Evolutionary conservation across 2,888 invertebrate genomes (phyloP).

Genomic region (Amblyjoppa proteus): DNA sequence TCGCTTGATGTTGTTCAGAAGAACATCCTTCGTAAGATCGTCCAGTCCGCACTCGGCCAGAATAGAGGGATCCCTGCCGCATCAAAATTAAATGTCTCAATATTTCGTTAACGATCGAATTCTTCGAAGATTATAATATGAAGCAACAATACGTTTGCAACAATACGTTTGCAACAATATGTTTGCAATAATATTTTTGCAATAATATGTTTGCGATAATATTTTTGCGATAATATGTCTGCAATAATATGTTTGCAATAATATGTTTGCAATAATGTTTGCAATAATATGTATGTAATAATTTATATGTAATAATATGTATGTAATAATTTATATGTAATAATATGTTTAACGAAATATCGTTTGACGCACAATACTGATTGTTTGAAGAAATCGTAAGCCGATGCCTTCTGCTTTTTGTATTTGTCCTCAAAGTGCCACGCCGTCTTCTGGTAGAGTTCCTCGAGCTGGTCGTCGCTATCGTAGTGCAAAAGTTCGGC

Average conservation of each 20-base stretch:
- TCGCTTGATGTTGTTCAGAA: constrained; percentile 97
- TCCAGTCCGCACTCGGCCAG: constrained; percentile 98
- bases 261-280: no score
- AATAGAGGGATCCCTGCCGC: constrained; percentile 94
- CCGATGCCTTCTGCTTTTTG: constrained; percentile 97
- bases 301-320: no score
- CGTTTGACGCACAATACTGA: constrained; percentile 93
- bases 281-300: no score
- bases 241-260: no score
- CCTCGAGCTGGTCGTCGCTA: constrained; percentile 96
- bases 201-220: no score
- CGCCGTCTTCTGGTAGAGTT: constrained; percentile 97
- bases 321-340: not conserved
- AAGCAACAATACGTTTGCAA: no score
- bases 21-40: constrained; percentile 95
- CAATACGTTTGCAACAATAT: no score
- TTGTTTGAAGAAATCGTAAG: constrained; percentile 99
- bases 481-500: constrained; percentile 97
- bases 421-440: constrained; percentile 99
- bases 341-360: not conserved
- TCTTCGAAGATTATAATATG: not conserved
- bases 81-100: constrained; percentile 17
- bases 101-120: not conserved
- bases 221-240: no score
- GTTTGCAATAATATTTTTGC: no score